Base-by-base conservation (phyloP, 2,888 invertebrate species). In the Ophion costatus region DNA sequence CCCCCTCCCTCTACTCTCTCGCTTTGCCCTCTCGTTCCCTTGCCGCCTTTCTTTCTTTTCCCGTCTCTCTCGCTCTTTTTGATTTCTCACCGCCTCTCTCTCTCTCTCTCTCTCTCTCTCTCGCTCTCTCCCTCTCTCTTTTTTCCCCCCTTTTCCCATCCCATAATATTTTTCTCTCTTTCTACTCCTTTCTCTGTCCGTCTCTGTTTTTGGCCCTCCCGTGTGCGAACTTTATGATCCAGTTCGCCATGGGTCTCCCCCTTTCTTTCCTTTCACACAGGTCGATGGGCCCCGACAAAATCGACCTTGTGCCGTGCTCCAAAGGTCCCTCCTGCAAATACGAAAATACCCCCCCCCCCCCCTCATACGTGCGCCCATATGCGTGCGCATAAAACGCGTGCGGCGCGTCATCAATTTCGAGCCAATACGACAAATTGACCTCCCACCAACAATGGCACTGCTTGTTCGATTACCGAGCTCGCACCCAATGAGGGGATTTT, bases 161-260 rank as follows among this genome's bases (percentile, higher is more conserved):
- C 3, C 45, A 14, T 9, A 45, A 45, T 45, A 45, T 14, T 10
- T 45, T 45, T 45, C 45, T 45, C 45, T 45, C 14, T 45, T 45
- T 11, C 45, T 45, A 38, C 38, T 38, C 9, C 38, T 38, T 22
- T 24, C 10, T 20, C 45, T 51, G 42, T 20, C 77, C 9, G 17
- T 69, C 59, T 51, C 79, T 63, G 42, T 69, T 69, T 22, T 45
- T 80, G 33, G 70, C 56, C 29, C 56, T 45, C 51, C 69, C 29
- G 80, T 81, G 20, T 75, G 81, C 82, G 81, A 84, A 84, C 81
- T 84, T 84, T 82, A 84, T 82, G 84, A 82, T 84, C 84, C 84
- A 84, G 84, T 84, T 84, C 81, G 75, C 84, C 84, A 66, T 84
- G 84, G 78, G 33, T 71, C 69, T 64, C 80, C 38, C 76, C 29